Percentiles rank a stretch among this genome's conserved stretches.
These are phyloP conservation scores for Anas bahamensis DNA, from an alignment of 2,797 vertebrate genomes.

Conservation along the genomic window DNA sequence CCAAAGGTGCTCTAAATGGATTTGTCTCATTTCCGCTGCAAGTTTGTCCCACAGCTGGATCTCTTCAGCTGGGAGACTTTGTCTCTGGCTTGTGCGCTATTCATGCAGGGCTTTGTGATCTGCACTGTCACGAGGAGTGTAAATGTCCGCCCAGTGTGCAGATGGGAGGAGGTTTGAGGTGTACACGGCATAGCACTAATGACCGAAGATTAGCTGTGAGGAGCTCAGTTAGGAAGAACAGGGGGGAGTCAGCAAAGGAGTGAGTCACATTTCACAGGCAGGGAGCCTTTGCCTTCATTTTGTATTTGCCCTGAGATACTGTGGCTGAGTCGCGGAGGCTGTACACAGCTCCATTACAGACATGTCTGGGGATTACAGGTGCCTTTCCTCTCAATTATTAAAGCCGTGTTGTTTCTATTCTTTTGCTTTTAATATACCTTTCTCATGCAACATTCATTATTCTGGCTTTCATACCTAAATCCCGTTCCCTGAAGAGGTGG, in stretches of 20 bases:
- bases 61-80: conserved; percentile 2
- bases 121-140: background rate
- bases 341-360: background rate
- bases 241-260: background rate
- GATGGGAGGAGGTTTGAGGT: background rate
- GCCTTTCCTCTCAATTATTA: background rate
- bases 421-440: background rate
- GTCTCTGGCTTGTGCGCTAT: conserved; percentile 1
- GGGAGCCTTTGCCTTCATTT: background rate
- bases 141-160: background rate
- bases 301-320: background rate
- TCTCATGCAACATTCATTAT: background rate
- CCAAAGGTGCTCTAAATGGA: conserved; percentile 53
- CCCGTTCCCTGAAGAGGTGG: background rate
- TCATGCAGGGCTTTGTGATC: conserved; percentile 10
- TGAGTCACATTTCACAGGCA: background rate
- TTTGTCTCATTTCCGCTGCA: conserved; percentile 64
- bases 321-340: background rate
- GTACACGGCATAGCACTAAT: background rate
- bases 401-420: background rate
- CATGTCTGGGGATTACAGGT: background rate
- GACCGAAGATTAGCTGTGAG: background rate
- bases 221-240: background rate
- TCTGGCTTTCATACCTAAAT: background rate
- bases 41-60: conserved; percentile 45